phyloP scores from a whole-genome alignment of 2,113 vertebrate genomes.

The Nannospalax galili region DNA sequence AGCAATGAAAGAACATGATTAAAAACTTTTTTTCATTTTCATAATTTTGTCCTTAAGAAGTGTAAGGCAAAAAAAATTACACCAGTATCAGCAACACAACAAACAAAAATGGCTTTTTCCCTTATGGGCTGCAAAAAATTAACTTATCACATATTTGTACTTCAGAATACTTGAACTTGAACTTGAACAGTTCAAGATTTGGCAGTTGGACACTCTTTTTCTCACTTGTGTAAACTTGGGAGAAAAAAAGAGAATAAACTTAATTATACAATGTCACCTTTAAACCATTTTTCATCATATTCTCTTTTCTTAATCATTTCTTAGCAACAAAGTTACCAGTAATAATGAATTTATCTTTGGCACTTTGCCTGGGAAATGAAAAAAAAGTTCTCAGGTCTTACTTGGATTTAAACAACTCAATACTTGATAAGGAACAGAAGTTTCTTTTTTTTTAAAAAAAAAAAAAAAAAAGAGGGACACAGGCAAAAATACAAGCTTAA shows the following conservation, averaged over 20 bases:
- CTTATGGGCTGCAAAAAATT: slow-evolving; percentile 5
- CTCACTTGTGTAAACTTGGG: slow-evolving; percentile 24
- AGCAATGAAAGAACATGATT: slow-evolving; percentile 65
- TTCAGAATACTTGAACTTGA: slow-evolving; percentile 51
- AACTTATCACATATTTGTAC: slow-evolving; percentile 34
- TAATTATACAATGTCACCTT: neutral
- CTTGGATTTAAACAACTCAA: slow-evolving; percentile 20
- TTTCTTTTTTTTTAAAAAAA: neutral
- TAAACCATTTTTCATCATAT: neutral
- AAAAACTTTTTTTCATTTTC: slow-evolving; percentile 63
- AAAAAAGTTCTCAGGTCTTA: slow-evolving; percentile 21
- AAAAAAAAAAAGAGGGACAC: neutral
- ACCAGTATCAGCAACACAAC: neutral
- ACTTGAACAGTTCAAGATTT: neutral
- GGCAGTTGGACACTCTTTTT: neutral
- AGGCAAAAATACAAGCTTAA: neutral
- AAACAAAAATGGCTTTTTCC: slow-evolving; percentile 36
- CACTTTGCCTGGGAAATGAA: slow-evolving; percentile 42
- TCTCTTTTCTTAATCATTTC: neutral
- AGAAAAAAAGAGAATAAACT: neutral
- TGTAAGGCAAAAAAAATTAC: slow-evolving; percentile 42
- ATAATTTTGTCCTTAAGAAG: slow-evolving; percentile 66
- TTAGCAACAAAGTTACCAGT: neutral
- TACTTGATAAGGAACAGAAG: neutral
- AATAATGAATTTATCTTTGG: neutral